Evolutionary conservation across 2,888 invertebrate genomes (phyloP).

Genomic region (Ormia ochracea): DNA sequence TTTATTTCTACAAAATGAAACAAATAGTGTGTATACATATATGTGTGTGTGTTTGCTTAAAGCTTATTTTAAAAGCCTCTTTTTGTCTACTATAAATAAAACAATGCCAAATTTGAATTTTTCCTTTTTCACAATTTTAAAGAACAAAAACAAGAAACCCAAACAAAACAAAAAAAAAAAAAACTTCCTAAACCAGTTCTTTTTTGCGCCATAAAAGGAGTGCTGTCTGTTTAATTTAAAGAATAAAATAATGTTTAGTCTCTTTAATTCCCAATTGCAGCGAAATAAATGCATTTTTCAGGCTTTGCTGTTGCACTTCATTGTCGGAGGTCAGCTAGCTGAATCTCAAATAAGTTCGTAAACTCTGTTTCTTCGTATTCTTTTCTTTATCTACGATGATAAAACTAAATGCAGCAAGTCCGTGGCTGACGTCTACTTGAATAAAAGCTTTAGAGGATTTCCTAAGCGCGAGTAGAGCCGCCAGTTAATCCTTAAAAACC

Average conservation of each 20-base stretch:
- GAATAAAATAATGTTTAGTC: not conserved
- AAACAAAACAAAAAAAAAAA: too few species aligned
- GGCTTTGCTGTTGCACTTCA: not conserved
- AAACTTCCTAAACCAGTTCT: conserved; percentile 37
- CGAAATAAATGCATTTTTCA: not conserved
- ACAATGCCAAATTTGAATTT: conserved; percentile 22
- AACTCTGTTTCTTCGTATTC: too few species aligned
- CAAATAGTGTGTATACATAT: not conserved
- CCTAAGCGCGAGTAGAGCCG: too few species aligned
- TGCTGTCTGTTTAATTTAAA: not conserved
- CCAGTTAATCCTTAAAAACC: too few species aligned
- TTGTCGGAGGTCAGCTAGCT: conserved; percentile 8
- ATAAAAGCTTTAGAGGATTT: too few species aligned
- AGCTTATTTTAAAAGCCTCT: conserved; percentile 1
- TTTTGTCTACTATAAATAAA: conserved; percentile 34
- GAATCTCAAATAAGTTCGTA: not conserved
- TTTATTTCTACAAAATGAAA: not conserved
- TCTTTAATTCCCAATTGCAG: not conserved
- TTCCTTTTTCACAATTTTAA: not conserved
- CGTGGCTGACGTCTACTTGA: too few species aligned
- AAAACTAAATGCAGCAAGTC: too few species aligned
- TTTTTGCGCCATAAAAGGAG: conserved; percentile 37
- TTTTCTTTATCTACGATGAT: too few species aligned
- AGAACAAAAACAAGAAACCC: too few species aligned
- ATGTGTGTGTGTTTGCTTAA: conserved; percentile 20